Base-by-base conservation (phyloP, 2,797 vertebrate genomes). In the Diplodus puntazzo region DNA sequence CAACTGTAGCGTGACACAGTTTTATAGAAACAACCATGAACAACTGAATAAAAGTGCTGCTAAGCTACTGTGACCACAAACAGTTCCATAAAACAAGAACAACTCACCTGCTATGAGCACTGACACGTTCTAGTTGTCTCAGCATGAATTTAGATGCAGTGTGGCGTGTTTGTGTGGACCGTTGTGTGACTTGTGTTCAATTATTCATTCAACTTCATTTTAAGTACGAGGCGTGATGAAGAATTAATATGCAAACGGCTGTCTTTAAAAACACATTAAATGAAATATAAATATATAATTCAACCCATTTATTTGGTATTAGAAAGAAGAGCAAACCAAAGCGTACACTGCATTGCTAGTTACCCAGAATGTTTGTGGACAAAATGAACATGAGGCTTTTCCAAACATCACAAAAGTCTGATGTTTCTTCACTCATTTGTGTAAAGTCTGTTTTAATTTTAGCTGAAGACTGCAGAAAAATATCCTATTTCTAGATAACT, bases 271-370 rank as follows among this genome's bases (percentile, higher is more conserved):
- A 39, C 50, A 42, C 23, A 70, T 18, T 5, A 2, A 16, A 39
- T 61, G 43, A 59, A 30, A 16, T 21, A 45, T 5, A 71, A 20
- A 61, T 34, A 48, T 71, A 43, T 63, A 85, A 87, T 81, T 86
- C 78, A 89, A 77, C 71, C 72, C 49, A 81, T 93, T 94, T 93
- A 94, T 94, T 94, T 91, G 78, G 73, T 89, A 88, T 91, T 92
- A 93, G 87, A 92, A 88, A 81, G 79, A 80, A 79, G 50, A 88
- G 77, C 82, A 87, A 87, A 87, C 54, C 74, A 77, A 87, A 81
- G 69, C 54, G 27, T 76, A 80, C 73, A 86, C 63, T 71, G 79
- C 30, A 42, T 46, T 75, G 81, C 66, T 72, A 69, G 74, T 86
- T 77, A 82, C 65, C 30, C 46, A 70, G 66, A 79, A 80, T 77